phyloP scores from a whole-genome alignment of 2,888 invertebrate genomes.

The Mesodorylaimus sp. region DNA sequence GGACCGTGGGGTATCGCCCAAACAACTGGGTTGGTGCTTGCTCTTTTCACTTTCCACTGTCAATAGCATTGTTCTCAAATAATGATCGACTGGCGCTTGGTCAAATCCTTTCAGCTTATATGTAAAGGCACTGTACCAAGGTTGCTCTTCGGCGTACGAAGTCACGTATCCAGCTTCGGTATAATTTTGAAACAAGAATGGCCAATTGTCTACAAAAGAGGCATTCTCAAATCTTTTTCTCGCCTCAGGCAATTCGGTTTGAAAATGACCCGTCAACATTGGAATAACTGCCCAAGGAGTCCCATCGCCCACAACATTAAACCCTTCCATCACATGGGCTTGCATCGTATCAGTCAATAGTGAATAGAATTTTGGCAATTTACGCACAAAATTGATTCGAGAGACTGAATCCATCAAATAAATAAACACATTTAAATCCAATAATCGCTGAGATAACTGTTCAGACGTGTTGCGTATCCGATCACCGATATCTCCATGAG shows the following conservation, averaged over 20 bases:
- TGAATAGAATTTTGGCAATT: neutral
- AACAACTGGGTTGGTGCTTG: conserved; percentile 4
- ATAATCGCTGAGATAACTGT: neutral
- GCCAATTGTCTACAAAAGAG: conserved; percentile 7
- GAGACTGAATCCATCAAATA: conserved; percentile 1
- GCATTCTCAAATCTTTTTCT: conserved; percentile 7
- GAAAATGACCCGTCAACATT: conserved; percentile 2
- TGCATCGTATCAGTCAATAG: neutral
- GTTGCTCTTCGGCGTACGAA: conserved; percentile 61
- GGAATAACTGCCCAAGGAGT: conserved; percentile 2
- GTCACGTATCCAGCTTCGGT: conserved; percentile 47
- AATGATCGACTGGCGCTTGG: neutral
- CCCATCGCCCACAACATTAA: conserved; percentile 3
- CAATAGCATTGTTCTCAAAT: neutral
- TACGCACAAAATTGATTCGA: neutral
- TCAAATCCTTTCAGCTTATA: conserved; percentile 55
- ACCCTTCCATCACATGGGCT: neutral
- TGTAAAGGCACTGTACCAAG: conserved; percentile 57
- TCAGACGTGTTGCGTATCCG: neutral
- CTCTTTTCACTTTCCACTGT: neutral
- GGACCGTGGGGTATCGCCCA: conserved; percentile 3
- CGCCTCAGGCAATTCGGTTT: neutral
- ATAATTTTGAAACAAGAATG: neutral
- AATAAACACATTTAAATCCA: neutral
- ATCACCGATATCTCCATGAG: no score